phyloP scores from a whole-genome alignment of 1,140 invertebrate species.

The Daktulosphaira vitifoliae region DNA sequence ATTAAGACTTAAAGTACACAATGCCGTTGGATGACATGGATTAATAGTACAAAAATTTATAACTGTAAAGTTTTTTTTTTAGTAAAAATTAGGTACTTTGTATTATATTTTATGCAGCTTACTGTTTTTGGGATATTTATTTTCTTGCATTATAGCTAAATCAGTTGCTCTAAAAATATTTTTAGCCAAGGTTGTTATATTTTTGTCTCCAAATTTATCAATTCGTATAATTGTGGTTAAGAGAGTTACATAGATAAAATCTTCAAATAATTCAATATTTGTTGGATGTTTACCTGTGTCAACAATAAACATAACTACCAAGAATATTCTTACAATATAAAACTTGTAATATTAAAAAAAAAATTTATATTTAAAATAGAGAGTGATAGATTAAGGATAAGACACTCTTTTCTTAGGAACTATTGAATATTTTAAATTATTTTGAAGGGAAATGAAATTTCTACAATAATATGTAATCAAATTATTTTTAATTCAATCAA shows the following conservation, averaged over 20 bases:
- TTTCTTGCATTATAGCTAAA: conserved; percentile 57
- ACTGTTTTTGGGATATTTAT: conserved; percentile 47
- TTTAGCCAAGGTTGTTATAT: conserved; percentile 49
- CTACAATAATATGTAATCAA: too few species aligned
- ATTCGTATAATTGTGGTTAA: conserved; percentile 55
- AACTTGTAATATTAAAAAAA: too few species aligned
- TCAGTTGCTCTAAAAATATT: conserved; percentile 52
- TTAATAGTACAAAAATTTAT: conserved; percentile 6
- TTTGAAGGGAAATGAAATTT: too few species aligned
- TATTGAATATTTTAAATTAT: too few species aligned
- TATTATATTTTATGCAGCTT: not conserved
- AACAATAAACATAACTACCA: too few species aligned
- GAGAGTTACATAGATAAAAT: conserved; percentile 42
- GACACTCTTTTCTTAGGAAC: not conserved
- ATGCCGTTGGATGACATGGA: conserved; percentile 26
- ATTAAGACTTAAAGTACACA: conserved; percentile 14
- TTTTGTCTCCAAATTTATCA: conserved; percentile 58
- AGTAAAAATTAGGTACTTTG: too few species aligned
- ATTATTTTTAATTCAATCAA: too few species aligned
- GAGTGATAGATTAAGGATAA: too few species aligned
- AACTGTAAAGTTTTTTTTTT: conserved; percentile 10
- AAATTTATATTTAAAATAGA: not conserved
- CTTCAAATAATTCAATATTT: conserved; percentile 65
- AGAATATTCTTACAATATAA: too few species aligned
- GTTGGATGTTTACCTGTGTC: conserved; percentile 49